These are phyloP conservation scores for Zaprionus gabonicus DNA, from an alignment of 1,140 invertebrate genomes.

Conservation along the genomic window DNA sequence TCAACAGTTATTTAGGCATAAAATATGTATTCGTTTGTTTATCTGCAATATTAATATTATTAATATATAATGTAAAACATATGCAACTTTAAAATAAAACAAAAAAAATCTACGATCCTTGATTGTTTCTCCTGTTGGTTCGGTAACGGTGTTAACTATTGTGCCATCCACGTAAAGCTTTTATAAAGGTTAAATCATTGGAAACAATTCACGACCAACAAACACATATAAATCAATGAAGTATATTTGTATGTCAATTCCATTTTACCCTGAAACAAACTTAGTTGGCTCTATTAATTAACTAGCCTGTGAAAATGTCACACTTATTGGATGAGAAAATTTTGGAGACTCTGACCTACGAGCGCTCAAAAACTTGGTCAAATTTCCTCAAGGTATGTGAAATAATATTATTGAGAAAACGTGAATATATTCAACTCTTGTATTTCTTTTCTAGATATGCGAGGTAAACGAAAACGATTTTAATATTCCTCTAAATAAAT, in stretches of 20 bases:
- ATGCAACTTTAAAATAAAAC: slow-evolving; percentile 77
- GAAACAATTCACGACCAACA: not conserved
- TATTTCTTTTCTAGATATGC: slow-evolving; percentile 15
- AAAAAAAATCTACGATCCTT: slow-evolving; percentile 1
- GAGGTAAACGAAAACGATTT: slow-evolving; percentile 16
- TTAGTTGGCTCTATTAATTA: not conserved
- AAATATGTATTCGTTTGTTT: slow-evolving; percentile 81
- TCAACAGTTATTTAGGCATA: slow-evolving; percentile 81
- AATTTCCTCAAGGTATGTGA: slow-evolving; percentile 44
- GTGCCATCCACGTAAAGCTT: not conserved
- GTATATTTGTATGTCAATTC: slow-evolving; percentile 22
- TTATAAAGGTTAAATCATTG: slow-evolving; percentile 15
- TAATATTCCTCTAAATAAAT: slow-evolving; percentile 18
- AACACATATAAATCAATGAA: too few relatives aligned
- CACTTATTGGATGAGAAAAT: slow-evolving; percentile 44
- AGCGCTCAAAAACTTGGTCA: slow-evolving; percentile 64
- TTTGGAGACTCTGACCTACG: slow-evolving; percentile 48
- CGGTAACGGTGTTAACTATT: not conserved
- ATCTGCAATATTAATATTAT: slow-evolving; percentile 83
- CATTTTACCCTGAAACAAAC: not conserved
- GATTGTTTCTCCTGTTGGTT: not conserved
- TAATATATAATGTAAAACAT: slow-evolving; percentile 81
- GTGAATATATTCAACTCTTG: not conserved
- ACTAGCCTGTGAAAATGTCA: slow-evolving; percentile 40
- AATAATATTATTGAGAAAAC: not conserved